Evolutionary conservation across 2,113 vertebrate genomes (phyloP).

Genomic region (Hymenochirus boettgeri): DNA sequence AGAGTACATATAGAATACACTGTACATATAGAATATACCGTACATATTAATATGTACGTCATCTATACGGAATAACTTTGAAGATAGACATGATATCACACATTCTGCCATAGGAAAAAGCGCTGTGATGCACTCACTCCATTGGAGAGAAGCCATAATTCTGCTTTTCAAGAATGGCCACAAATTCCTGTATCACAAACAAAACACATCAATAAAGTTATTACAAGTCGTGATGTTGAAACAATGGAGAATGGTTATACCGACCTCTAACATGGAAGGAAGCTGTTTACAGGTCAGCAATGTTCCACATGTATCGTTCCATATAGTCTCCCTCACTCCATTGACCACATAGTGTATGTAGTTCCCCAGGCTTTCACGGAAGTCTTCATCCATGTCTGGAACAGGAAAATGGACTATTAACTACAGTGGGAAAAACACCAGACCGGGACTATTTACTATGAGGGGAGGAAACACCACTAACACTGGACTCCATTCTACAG

Average conservation of each 20-base stretch:
- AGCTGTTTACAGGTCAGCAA: constrained; percentile 16
- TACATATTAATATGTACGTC: no score
- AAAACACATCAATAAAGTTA: not conserved
- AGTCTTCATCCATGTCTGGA: constrained; percentile 43
- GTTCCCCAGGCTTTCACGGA: constrained; percentile 21
- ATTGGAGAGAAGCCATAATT: constrained; percentile 22
- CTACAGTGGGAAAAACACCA: no score
- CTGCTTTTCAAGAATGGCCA: not conserved
- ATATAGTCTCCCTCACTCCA: constrained; percentile 6
- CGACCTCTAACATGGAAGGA: constrained; percentile 30
- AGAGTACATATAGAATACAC: no score
- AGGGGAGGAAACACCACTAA: no score
- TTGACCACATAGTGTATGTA: constrained; percentile 19
- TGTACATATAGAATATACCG: no score
- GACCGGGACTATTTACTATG: no score
- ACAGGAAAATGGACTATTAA: not conserved
- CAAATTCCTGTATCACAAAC: not conserved
- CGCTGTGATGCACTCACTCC: no score
- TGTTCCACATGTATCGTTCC: not conserved
- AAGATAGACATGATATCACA: no score
- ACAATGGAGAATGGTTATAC: not conserved
- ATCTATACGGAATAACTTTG: no score
- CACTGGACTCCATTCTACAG: no score
- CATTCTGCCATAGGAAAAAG: no score
- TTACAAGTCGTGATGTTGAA: not conserved